These are phyloP conservation scores for Cotesia typhae DNA, from an alignment of 1,140 invertebrate genomes.

Conservation along the genomic window DNA sequence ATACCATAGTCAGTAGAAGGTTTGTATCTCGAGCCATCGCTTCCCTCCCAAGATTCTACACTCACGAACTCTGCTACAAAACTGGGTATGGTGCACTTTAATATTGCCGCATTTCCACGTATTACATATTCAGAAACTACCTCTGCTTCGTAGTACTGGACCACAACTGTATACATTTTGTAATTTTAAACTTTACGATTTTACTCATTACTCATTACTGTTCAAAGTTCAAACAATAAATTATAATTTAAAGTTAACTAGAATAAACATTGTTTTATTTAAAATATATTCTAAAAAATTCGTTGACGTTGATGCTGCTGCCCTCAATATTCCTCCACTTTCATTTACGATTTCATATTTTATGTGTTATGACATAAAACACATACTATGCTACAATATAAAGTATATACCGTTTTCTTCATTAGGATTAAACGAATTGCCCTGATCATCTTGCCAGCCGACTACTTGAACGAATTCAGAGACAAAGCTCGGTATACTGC, in stretches of 20 bases:
- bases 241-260: not conserved
- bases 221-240: not conserved
- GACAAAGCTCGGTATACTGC: conserved; percentile 91
- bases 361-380: not conserved
- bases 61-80: conserved; percentile 91
- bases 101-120: conserved; percentile 87
- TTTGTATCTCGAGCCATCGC: conserved; percentile 76
- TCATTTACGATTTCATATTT: not conserved
- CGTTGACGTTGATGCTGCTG: conserved; percentile 39
- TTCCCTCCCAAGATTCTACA: conserved; percentile 88
- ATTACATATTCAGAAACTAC: conserved; percentile 94
- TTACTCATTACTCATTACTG: no score
- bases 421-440: conserved; percentile 72
- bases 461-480: conserved; percentile 89
- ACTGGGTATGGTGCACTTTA: conserved; percentile 92
- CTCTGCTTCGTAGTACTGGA: conserved; percentile 89
- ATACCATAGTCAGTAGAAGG: conserved; percentile 67
- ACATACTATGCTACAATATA: not conserved
- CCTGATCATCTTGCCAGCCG: conserved; percentile 85
- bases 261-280: not conserved
- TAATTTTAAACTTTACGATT: no score
- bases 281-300: not conserved
- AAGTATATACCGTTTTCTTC: conserved; percentile 69
- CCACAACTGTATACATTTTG: conserved; percentile 74
- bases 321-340: conserved; percentile 2